Base-by-base conservation (phyloP, 2,888 invertebrate genomes). In the Lochmaea crataegi region DNA sequence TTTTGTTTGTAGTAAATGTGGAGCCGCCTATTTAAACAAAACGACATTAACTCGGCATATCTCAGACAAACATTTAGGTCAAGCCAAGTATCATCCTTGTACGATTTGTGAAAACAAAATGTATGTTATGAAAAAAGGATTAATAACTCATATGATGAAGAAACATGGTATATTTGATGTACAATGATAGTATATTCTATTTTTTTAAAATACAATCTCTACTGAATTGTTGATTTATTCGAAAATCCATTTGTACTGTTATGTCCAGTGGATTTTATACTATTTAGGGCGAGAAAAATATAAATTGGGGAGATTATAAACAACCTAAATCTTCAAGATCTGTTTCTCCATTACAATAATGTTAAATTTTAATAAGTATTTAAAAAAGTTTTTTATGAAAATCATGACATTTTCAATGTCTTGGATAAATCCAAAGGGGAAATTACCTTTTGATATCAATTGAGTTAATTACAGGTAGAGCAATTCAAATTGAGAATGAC, bases 41-140 rank as follows among this genome's bases (percentile, higher is more conserved):
- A 72, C 74, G 2, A 77, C 74, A 60, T 57, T 77, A 22, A 75
- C 74, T n/a, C 53, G 75, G 42, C 77, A 77, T 68, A 65, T 74
- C 48, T 45, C 61, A 18, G 74, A 75, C 12, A 77, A 77, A 72
- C 77, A 77, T 73, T 68, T 67, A 60, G 75, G 73, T n/a, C 65
- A 72, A 60, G 70, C 70, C 4, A 75, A 72, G 26, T 65, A 63
- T 51, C 71, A 71, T 58, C 70, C 68, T 48, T 77, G 77, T 69
- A 72, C 65, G 18, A 71, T 72, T 42, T 77, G 77, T 74, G 72
- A 71, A 32, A 71, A 72, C 38, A 77, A 69, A 60, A 68, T 63
- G n/a, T 77, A 75, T 69, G 71, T 74, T 1, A 74, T 72, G 68
- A 77, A 72, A 60, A 75, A 72, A 38, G 74, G 73, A 16, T 69